These are phyloP conservation scores for Andrena dorsata DNA, from an alignment of 2,888 invertebrate species.

Conservation along the genomic window DNA sequence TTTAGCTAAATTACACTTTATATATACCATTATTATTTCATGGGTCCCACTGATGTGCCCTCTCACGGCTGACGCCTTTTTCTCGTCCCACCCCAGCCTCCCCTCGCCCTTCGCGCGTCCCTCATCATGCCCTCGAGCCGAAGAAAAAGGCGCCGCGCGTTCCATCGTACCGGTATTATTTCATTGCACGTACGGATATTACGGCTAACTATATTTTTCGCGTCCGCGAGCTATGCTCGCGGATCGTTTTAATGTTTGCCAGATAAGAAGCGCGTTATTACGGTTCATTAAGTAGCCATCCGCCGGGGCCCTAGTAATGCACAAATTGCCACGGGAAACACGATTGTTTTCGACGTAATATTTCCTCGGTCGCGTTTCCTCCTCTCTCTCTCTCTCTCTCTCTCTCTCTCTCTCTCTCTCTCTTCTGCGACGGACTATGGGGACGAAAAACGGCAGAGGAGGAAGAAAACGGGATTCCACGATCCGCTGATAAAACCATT, in stretches of 20 bases:
- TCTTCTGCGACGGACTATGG: neutral
- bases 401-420: neutral
- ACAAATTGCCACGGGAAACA: constrained; percentile 21
- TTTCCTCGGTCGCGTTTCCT: neutral
- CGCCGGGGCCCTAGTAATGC: neutral
- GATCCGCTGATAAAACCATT: constrained; percentile 64
- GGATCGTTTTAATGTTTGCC: constrained; percentile 29
- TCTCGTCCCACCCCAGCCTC: constrained; percentile 64
- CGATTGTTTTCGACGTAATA: constrained; percentile 14
- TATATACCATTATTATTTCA: constrained; percentile 83
- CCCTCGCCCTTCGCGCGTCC: constrained; percentile 48
- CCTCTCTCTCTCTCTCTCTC: neutral
- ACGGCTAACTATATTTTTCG: constrained; percentile 16
- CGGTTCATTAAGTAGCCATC: constrained; percentile 36
- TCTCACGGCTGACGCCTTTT: constrained; percentile 78
- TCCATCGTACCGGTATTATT: constrained; percentile 48
- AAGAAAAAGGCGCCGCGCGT: constrained; percentile 55
- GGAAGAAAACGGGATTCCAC: constrained; percentile 45
- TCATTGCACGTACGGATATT: constrained; percentile 47
- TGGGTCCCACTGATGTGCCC: constrained; percentile 78
- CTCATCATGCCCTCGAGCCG: constrained; percentile 41
- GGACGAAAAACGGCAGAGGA: neutral
- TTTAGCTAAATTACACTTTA: constrained; percentile 84
- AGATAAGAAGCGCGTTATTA: constrained; percentile 34
- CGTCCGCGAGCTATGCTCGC: neutral